A percentile compares a stretch with the other conserved stretches of the same genome.
phyloP scores from a whole-genome alignment of 2,113 vertebrate genomes.

The Nothobranchius furzeri region DNA sequence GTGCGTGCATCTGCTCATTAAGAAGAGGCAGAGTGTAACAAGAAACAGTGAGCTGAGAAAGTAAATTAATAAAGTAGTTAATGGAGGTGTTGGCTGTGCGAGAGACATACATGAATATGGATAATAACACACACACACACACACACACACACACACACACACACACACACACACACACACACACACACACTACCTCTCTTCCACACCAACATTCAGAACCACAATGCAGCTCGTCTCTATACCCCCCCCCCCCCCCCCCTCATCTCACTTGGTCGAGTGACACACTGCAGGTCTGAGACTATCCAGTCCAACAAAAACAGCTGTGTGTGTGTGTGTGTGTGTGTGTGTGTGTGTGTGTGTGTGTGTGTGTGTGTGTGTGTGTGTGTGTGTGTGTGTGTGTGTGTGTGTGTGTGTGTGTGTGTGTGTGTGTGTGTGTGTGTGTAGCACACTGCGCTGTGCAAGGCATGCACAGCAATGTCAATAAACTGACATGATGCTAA shows the following conservation, averaged over 20 bases:
- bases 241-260: not conserved
- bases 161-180: not conserved
- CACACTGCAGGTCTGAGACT: conserved; percentile 66
- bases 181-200: conserved; percentile 26
- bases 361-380: too few species aligned
- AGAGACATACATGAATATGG: conserved; percentile 42
- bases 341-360: too few species aligned
- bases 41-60: conserved; percentile 43
- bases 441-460: conserved; percentile 34
- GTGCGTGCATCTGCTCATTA: too few species aligned
- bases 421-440: too few species aligned
- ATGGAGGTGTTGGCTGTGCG: conserved; percentile 39
- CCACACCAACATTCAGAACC: conserved; percentile 51
- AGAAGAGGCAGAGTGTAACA: conserved; percentile 30
- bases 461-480: conserved; percentile 63
- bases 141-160: conserved; percentile 32
- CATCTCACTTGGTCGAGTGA: conserved; percentile 21
- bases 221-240: conserved; percentile 68
- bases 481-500: conserved; percentile 70
- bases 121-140: conserved; percentile 16
- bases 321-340: conserved; percentile 43
- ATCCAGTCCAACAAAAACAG: conserved; percentile 68
- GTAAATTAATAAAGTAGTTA: conserved; percentile 45
- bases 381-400: too few species aligned
- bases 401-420: conserved; percentile 39